Conservation (phyloP, 2,797 vertebrate genomes). For the Tolypeutes matacus region DNA sequence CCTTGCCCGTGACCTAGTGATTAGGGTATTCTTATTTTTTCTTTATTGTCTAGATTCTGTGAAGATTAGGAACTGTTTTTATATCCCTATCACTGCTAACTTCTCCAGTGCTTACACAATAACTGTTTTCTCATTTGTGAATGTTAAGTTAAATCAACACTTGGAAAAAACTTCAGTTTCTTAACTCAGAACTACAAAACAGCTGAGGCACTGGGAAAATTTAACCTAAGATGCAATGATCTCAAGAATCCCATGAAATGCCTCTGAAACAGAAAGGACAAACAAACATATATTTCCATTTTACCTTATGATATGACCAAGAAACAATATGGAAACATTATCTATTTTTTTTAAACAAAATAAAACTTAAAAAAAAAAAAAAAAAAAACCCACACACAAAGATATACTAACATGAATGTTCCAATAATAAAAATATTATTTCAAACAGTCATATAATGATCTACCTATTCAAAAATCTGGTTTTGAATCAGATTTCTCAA, state of each 20-base stretch:
- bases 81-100: not conserved
- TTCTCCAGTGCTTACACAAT: not conserved
- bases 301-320: not conserved
- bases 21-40: not conserved
- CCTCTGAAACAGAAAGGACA: not conserved
- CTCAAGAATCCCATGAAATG: slow-evolving; percentile 22
- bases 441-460: slow-evolving; percentile 1
- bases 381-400: not conserved
- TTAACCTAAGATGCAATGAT: slow-evolving; percentile 18
- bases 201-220: not conserved
- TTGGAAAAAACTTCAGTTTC: slow-evolving; percentile 23
- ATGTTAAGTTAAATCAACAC: slow-evolving; percentile 19
- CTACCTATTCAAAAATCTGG: too few relatives aligned
- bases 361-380: not conserved
- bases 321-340: not conserved
- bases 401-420: not conserved
- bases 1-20: not conserved
- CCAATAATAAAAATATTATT: not conserved
- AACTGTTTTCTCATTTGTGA: slow-evolving; percentile 44
- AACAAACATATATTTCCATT: not conserved
- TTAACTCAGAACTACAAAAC: not conserved
- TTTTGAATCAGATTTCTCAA: slow-evolving; percentile 42
- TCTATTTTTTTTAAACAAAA: not conserved
- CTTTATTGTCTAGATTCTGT: not conserved
- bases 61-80: not conserved